Conservation (phyloP, 2,113 vertebrate species). For the Tor tambroides region DNA sequence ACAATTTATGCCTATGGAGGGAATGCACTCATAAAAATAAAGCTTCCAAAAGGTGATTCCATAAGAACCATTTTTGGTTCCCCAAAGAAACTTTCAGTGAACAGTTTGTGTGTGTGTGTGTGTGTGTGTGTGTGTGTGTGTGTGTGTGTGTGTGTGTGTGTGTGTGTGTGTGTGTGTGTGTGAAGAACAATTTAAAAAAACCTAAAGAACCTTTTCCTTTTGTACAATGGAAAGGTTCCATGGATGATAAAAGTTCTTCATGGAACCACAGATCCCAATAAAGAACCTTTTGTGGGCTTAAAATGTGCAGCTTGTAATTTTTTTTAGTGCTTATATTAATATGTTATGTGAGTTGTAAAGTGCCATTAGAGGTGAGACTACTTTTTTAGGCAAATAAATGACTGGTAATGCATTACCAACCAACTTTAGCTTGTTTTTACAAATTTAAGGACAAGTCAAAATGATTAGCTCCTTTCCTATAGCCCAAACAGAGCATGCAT, state of each 20-base stretch:
- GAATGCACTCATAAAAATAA: too few relatives aligned
- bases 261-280: too few relatives aligned
- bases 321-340: background rate
- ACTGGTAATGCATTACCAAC: background rate
- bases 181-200: too few relatives aligned
- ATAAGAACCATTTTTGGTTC: too few relatives aligned
- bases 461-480: background rate
- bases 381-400: background rate
- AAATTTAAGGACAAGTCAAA: background rate
- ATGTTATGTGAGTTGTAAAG: background rate
- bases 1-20: background rate
- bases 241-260: background rate
- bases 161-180: too few relatives aligned
- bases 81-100: too few relatives aligned
- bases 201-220: too few relatives aligned
- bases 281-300: background rate
- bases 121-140: too few relatives aligned
- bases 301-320: background rate
- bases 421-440: background rate
- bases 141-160: too few relatives aligned
- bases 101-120: too few relatives aligned
- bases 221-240: too few relatives aligned
- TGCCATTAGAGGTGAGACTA: background rate
- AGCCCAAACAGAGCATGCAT: background rate
- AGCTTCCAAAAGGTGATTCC: too few relatives aligned